Evolutionary conservation across 1,140 invertebrate genomes (phyloP).

Genomic region (Scylla paramamosain): DNA sequence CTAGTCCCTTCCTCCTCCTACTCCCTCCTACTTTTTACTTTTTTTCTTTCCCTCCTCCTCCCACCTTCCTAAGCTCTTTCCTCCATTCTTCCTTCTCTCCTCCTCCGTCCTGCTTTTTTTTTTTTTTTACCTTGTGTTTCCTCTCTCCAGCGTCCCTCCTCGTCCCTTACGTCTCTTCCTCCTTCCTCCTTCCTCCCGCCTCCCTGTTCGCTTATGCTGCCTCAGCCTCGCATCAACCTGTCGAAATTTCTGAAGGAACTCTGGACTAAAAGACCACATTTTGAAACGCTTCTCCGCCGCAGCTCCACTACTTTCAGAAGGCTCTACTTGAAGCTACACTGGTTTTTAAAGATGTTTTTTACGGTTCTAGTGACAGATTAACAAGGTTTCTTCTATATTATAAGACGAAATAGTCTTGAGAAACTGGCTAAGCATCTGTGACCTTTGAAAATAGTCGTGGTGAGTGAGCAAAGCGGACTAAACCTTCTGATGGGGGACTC

Average conservation of each 20-base stretch:
- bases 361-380: too few species aligned
- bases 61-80: not conserved
- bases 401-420: too few species aligned
- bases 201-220: not conserved
- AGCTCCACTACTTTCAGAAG: too few species aligned
- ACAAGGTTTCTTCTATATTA: too few species aligned
- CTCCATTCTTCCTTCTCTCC: too few species aligned
- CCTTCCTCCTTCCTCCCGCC: not conserved
- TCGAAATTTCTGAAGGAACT: not conserved
- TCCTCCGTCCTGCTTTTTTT: not conserved
- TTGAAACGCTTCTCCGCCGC: too few species aligned
- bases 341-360: too few species aligned
- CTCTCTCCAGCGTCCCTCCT: not conserved
- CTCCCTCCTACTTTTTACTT: not conserved
- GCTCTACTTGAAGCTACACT: too few species aligned
- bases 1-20: not conserved
- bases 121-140: not conserved
- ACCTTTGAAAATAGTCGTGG: too few species aligned
- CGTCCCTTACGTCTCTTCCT: not conserved
- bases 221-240: not conserved
- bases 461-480: too few species aligned
- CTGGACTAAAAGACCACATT: not conserved
- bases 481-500: not conserved
- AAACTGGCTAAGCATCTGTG: too few species aligned
- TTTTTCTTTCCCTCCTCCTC: not conserved